Evolutionary conservation across 2,888 invertebrate species (phyloP).

Genomic region (Rotaria magnacalcarata): DNA sequence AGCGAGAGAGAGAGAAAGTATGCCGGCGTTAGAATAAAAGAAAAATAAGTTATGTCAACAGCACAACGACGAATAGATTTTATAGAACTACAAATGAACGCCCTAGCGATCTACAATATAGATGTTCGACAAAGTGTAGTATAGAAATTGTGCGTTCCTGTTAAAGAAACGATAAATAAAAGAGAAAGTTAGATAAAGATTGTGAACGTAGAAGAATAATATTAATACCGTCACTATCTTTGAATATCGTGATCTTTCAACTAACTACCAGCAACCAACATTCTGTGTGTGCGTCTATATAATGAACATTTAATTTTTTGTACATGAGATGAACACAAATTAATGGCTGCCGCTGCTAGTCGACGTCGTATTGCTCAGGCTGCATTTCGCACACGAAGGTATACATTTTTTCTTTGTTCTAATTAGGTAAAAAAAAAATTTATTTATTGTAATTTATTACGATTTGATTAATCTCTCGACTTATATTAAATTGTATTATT

Average conservation of each 20-base stretch:
- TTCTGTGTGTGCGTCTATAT: neutral
- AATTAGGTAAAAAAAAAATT: neutral
- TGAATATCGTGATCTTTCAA: neutral
- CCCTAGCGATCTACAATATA: neutral
- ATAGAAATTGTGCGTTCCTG: neutral
- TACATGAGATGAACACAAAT: neutral
- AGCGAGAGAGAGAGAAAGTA: neutral
- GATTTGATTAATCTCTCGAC: neutral
- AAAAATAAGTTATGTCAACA: slow-evolving; percentile 16
- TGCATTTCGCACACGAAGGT: neutral
- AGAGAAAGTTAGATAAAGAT: neutral
- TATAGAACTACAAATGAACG: neutral
- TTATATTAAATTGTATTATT: neutral
- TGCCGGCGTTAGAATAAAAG: neutral
- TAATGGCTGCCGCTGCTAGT: slow-evolving; percentile 13
- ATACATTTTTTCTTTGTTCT: neutral
- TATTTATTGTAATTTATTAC: neutral
- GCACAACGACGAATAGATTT: neutral
- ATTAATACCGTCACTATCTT: neutral
- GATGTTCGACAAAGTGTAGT: neutral
- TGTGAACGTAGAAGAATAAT: neutral
- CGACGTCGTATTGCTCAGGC: neutral
- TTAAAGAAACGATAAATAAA: neutral
- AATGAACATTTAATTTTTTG: neutral
- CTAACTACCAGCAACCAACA: neutral